Conservation (phyloP, 2,113 vertebrate genomes). For the Passer domesticus region DNA sequence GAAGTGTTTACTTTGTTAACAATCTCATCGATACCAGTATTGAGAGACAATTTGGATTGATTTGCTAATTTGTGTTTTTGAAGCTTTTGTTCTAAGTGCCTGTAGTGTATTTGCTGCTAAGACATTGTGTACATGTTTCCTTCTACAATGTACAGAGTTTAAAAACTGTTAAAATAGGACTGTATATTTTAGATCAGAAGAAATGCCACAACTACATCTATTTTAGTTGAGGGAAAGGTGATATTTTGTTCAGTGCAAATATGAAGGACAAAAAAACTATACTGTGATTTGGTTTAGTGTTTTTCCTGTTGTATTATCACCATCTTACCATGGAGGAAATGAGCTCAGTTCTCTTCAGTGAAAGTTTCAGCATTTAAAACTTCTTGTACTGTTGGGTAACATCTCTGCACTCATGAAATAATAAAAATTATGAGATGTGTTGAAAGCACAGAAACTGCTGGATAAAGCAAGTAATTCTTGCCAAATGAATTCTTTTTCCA, state of each 20-base stretch:
- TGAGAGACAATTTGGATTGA: background rate
- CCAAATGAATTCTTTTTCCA: conserved; percentile 54
- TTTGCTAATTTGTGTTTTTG: background rate
- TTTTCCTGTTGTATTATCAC: background rate
- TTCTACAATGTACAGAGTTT: background rate
- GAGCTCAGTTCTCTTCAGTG: background rate
- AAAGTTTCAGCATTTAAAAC: background rate
- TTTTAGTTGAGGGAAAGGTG: background rate
- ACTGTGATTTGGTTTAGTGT: background rate
- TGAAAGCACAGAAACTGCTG: background rate
- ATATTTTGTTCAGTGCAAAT: background rate
- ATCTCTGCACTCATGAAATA: background rate
- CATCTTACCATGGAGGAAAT: background rate
- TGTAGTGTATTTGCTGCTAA: background rate
- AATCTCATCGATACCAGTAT: fast-evolving
- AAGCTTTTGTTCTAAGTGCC: background rate
- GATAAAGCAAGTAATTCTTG: background rate
- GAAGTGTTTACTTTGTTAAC: background rate
- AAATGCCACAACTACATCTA: background rate
- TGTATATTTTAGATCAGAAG: background rate
- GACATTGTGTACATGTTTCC: background rate
- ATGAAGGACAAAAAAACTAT: background rate
- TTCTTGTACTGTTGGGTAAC: background rate
- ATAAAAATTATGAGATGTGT: background rate
- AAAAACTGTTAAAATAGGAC: background rate